phyloP scores from a whole-genome alignment of 1,140 invertebrate genomes.

The Drosophila sturtevanti region DNA sequence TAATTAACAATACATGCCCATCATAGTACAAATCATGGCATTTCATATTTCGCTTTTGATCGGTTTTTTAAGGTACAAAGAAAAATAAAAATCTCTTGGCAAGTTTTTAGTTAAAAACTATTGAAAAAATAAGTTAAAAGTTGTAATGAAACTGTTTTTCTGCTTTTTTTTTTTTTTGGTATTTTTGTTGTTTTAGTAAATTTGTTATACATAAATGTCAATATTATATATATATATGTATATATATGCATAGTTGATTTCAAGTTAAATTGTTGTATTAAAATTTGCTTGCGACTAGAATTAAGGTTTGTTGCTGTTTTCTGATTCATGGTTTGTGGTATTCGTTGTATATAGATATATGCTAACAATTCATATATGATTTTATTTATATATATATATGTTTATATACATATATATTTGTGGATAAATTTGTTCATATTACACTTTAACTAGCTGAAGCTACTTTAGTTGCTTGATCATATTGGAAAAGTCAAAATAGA shows the following conservation, averaged over 20 bases:
- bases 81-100: constrained; percentile 72
- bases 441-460: constrained; percentile 54
- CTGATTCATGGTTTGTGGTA: constrained; percentile 43
- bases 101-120: constrained; percentile 27
- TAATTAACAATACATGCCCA: constrained; percentile 67
- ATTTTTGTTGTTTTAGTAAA: constrained; percentile 15
- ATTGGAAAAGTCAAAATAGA: not conserved
- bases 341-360: constrained; percentile 33
- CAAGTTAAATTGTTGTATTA: constrained; percentile 70
- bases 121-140: constrained; percentile 23
- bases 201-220: not conserved
- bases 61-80: constrained; percentile 61
- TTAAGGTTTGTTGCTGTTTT: constrained; percentile 53
- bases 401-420: constrained; percentile 39
- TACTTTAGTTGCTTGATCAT: constrained; percentile 27
- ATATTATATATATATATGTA: not conserved
- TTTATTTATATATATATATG: constrained; percentile 46
- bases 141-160: constrained; percentile 3
- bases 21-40: constrained; percentile 60
- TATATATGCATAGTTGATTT: constrained; percentile 49
- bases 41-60: constrained; percentile 46
- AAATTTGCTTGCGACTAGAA: constrained; percentile 73
- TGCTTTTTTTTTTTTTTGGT: constrained; percentile 11
- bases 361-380: constrained; percentile 56
- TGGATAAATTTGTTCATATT: constrained; percentile 69